Percentiles rank a stretch among this genome's conserved stretches.
These are phyloP conservation scores for Hirtodrosophila alboralis DNA, from an alignment of 2,888 invertebrate species.

Conservation along the genomic window DNA sequence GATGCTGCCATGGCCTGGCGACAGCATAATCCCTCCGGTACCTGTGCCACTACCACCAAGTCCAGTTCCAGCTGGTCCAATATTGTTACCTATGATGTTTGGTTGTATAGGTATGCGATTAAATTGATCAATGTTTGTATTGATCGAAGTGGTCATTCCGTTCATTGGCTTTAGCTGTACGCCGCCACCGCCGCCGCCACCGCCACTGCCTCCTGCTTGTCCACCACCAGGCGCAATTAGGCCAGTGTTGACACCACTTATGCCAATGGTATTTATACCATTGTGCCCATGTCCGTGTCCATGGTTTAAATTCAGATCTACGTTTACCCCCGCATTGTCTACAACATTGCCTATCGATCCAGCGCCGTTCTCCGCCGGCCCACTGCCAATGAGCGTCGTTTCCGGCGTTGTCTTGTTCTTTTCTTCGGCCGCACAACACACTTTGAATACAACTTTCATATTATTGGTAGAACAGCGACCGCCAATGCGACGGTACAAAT, in stretches of 20 bases:
- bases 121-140: constrained; percentile 83
- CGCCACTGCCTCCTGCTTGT: too few species aligned
- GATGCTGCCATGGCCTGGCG: constrained; percentile 76
- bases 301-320: constrained; percentile 53
- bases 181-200: constrained; percentile 42
- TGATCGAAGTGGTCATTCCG: constrained; percentile 80
- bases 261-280: constrained; percentile 71
- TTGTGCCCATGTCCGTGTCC: constrained; percentile 76
- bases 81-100: constrained; percentile 76
- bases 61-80: constrained; percentile 55
- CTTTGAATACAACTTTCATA: constrained; percentile 98
- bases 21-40: constrained; percentile 65
- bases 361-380: constrained; percentile 43
- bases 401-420: constrained; percentile 84
- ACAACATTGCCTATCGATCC: constrained; percentile 37
- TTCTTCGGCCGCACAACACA: constrained; percentile 93
- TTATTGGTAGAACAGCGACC: constrained; percentile 96
- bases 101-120: constrained; percentile 83
- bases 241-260: constrained; percentile 80
- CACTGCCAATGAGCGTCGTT: constrained; percentile 54
- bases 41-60: constrained; percentile 44
- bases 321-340: constrained; percentile 53
- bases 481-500: constrained; percentile 95
- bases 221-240: constrained; percentile 47
- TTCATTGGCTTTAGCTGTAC: constrained; percentile 67